Conservation (phyloP, 2,888 invertebrate species). For the Leptothorax acervorum region DNA sequence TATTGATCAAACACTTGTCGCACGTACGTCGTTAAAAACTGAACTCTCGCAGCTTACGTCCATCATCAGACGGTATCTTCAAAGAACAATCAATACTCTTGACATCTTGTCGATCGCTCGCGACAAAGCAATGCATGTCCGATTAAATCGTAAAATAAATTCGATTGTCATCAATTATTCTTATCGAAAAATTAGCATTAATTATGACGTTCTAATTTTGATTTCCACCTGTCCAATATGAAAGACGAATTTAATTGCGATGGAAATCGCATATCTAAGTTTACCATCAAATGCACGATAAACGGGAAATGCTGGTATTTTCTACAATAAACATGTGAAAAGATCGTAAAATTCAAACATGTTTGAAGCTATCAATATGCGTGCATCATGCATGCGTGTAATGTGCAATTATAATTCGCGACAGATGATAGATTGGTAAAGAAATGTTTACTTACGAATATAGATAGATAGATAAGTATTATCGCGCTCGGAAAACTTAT, state of each 20-base stretch:
- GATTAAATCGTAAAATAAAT: neutral
- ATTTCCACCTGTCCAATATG: neutral
- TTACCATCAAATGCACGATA: neutral
- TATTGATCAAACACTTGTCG: slow-evolving; percentile 20
- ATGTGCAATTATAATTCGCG: slow-evolving; percentile 6
- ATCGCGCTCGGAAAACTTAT: neutral
- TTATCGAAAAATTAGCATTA: neutral
- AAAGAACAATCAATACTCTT: slow-evolving; percentile 1
- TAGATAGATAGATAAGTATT: neutral
- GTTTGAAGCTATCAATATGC: slow-evolving; percentile 9
- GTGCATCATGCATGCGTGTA: neutral
- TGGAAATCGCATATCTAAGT: neutral
- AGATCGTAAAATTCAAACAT: slow-evolving; percentile 40
- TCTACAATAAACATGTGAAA: slow-evolving; percentile 48
- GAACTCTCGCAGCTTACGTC: neutral
- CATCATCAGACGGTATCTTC: neutral
- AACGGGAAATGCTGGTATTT: slow-evolving; percentile 6
- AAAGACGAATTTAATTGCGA: neutral
- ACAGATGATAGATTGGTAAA: slow-evolving; percentile 23
- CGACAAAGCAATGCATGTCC: neutral
- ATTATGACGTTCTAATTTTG: neutral
- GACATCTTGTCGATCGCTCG: neutral
- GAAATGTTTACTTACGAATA: neutral
- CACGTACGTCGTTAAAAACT: slow-evolving; percentile 27
- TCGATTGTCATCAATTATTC: neutral